A percentile compares a stretch with the other conserved stretches of the same genome.
Conservation (phyloP, 2,113 vertebrate species). For the Nansenia antarctica region DNA sequence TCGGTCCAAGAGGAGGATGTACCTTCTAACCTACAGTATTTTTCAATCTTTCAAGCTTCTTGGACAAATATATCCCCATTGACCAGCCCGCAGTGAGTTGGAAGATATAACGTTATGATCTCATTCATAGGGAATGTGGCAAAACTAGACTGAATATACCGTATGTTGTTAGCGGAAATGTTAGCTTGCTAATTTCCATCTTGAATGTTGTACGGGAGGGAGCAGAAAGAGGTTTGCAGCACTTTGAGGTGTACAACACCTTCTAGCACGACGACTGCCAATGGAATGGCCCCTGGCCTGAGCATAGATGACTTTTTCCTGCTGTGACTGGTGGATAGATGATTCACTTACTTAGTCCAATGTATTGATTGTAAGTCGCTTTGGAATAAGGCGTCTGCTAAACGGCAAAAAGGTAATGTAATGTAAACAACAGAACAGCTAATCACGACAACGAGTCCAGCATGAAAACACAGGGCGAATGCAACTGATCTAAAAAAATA, state of each 20-base stretch:
- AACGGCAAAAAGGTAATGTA: neutral
- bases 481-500: slow-evolving; percentile 14
- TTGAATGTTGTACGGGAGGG: neutral
- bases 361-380: too few species aligned
- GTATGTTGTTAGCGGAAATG: neutral
- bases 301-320: too few species aligned
- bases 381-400: too few species aligned
- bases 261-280: too few species aligned
- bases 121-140: neutral
- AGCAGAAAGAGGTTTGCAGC: neutral
- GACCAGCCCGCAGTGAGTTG: neutral
- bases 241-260: too few species aligned
- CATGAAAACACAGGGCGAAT: slow-evolving; percentile 7
- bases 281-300: too few species aligned
- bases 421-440: neutral
- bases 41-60: too few species aligned
- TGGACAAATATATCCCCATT: neutral
- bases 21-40: slow-evolving; percentile 1
- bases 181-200: neutral
- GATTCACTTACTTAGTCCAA: too few species aligned
- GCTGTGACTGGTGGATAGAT: too few species aligned
- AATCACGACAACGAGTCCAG: neutral
- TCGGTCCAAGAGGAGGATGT: slow-evolving; percentile 15
- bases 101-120: slow-evolving; percentile 1
- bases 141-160: neutral